phyloP scores from a whole-genome alignment of 2,888 invertebrate species.

The Ametastegia equiseti region DNA sequence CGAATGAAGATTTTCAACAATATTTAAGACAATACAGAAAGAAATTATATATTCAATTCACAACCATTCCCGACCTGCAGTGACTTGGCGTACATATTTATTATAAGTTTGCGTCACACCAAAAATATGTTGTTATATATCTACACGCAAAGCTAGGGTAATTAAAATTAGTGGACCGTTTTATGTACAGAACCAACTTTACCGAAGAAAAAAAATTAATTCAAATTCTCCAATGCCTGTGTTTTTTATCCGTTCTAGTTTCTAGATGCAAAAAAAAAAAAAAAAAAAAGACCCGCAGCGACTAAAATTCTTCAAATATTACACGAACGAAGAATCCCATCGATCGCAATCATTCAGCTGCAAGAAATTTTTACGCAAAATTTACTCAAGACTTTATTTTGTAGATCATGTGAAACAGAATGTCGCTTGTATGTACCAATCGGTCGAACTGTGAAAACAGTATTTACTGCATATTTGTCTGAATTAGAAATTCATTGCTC shows the following conservation, averaged over 20 bases:
- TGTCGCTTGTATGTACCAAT: background rate
- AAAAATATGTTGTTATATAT: conserved; percentile 22
- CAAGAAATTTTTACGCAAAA: conserved; percentile 2
- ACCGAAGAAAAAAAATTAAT: conserved; percentile 5
- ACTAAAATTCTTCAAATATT: background rate
- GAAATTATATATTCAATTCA: conserved; percentile 35
- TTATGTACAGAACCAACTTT: conserved; percentile 25
- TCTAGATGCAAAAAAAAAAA: background rate
- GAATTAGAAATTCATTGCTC: background rate
- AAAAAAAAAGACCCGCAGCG: conserved; percentile 1
- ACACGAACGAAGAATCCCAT: background rate
- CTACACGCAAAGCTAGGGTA: conserved; percentile 38
- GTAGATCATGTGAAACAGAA: conserved; percentile 4
- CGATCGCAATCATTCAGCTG: conserved; percentile 2
- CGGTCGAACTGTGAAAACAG: background rate
- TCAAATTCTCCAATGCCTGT: background rate
- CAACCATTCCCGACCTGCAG: conserved; percentile 47
- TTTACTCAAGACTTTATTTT: background rate
- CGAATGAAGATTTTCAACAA: conserved; percentile 30
- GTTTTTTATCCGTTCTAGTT: background rate
- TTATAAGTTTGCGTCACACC: conserved; percentile 24
- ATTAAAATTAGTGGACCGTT: conserved; percentile 35
- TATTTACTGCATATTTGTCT: conserved; percentile 3
- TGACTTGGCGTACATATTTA: conserved; percentile 45
- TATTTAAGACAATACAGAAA: conserved; percentile 26